phyloP scores from a whole-genome alignment of 2,888 invertebrate genomes.

The Imbricaverruca yamaguchii region DNA sequence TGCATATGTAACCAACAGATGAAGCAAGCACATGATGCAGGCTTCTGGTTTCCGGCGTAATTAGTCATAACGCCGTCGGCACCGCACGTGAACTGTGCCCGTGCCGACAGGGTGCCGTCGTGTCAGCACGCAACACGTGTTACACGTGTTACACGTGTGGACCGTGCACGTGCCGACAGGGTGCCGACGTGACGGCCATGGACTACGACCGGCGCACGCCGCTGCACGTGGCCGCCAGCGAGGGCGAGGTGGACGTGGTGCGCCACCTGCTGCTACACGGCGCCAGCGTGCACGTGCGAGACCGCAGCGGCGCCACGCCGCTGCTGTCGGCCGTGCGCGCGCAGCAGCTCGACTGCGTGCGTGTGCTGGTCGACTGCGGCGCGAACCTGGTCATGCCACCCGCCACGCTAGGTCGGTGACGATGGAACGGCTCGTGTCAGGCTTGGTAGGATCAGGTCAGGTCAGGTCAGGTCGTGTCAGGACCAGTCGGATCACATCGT shows the following conservation, averaged over 20 bases:
- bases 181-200: slow-evolving; percentile 63
- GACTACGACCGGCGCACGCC: slow-evolving; percentile 70
- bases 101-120: no score
- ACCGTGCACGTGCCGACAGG: slow-evolving; percentile 41
- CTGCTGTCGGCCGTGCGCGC: slow-evolving; percentile 60
- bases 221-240: slow-evolving; percentile 68
- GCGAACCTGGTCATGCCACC: slow-evolving; percentile 59
- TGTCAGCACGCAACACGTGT: no score
- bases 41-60: no score
- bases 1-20: no score
- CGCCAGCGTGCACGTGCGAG: slow-evolving; percentile 66
- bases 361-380: slow-evolving; percentile 61
- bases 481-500: neutral
- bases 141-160: no score
- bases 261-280: slow-evolving; percentile 67
- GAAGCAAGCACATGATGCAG: no score
- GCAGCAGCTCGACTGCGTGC: slow-evolving; percentile 54
- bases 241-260: slow-evolving; percentile 60
- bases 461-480: slow-evolving; percentile 19
- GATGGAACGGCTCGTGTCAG: slow-evolving; percentile 47
- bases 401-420: slow-evolving; percentile 55
- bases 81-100: no score
- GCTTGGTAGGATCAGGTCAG: neutral
- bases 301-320: slow-evolving; percentile 58
- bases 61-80: no score